These are phyloP conservation scores for Entelurus aequoreus DNA, from an alignment of 2,113 vertebrate genomes.

Conservation along the genomic window DNA sequence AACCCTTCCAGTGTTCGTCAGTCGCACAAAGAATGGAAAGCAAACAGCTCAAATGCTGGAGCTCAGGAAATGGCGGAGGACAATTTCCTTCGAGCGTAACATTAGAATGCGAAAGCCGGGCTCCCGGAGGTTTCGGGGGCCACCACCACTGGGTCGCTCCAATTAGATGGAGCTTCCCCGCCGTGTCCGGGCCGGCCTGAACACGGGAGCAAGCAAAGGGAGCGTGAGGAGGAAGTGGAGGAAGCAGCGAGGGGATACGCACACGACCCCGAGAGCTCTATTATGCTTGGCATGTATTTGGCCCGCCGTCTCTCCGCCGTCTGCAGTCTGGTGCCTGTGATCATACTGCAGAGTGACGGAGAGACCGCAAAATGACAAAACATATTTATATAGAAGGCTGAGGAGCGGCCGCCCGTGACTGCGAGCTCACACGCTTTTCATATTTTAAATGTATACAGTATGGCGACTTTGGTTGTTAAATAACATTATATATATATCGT, in stretches of 20 bases:
- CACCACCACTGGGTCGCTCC: constrained; percentile 70
- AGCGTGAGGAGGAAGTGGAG: constrained; percentile 56
- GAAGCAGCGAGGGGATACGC: constrained; percentile 39
- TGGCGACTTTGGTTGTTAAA: too few species aligned
- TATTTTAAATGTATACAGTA: not conserved
- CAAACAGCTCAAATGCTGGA: constrained; percentile 70
- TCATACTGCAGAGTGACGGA: constrained; percentile 37
- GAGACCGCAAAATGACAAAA: constrained; percentile 12
- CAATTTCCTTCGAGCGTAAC: constrained; percentile 86
- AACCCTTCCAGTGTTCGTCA: constrained; percentile 76
- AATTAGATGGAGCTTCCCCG: constrained; percentile 82
- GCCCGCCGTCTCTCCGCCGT: constrained; percentile 34
- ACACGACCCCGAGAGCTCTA: constrained; percentile 27
- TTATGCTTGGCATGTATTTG: constrained; percentile 55
- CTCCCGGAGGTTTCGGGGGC: constrained; percentile 72
- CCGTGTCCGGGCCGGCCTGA: constrained; percentile 78
- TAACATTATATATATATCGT: too few species aligned
- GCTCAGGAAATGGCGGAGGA: constrained; percentile 86
- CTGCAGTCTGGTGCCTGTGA: constrained; percentile 28
- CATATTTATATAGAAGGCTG: not conserved
- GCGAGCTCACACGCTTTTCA: not conserved
- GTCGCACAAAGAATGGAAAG: constrained; percentile 70
- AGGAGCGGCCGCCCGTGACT: constrained; percentile 8
- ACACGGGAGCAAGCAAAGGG: constrained; percentile 63
- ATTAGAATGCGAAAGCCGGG: constrained; percentile 77